phyloP scores from a whole-genome alignment of 2,797 vertebrate genomes.

The Gorsachius magnificus region DNA sequence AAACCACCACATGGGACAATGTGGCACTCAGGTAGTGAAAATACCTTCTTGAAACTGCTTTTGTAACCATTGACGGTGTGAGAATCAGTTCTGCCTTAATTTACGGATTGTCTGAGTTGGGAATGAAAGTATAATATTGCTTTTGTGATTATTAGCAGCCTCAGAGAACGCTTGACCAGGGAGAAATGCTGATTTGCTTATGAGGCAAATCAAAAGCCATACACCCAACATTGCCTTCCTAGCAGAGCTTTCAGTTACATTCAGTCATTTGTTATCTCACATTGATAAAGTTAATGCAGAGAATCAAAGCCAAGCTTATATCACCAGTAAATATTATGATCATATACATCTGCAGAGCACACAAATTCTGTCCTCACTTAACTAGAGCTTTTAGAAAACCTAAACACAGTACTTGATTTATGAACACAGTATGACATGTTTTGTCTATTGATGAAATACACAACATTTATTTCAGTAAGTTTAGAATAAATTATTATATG shows the following conservation, averaged over 20 bases:
- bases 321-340: slow-evolving; percentile 69
- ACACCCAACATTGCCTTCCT: neutral
- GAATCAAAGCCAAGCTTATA: slow-evolving; percentile 64
- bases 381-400: slow-evolving; percentile 53
- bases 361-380: slow-evolving; percentile 51
- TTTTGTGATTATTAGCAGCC: slow-evolving; percentile 35
- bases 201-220: slow-evolving; percentile 8
- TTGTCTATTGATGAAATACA: slow-evolving; percentile 44
- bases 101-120: neutral
- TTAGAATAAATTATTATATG: neutral
- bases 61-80: neutral
- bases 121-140: neutral
- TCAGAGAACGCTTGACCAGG: neutral
- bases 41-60: neutral
- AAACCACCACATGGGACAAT: neutral
- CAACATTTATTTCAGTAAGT: slow-evolving; percentile 10
- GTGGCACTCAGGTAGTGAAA: neutral
- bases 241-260: neutral
- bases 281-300: slow-evolving; percentile 68
- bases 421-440: slow-evolving; percentile 37
- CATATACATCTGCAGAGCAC: slow-evolving; percentile 54
- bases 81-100: neutral
- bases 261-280: slow-evolving; percentile 49
- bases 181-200: slow-evolving; percentile 36
- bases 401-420: slow-evolving; percentile 63